phyloP scores from a whole-genome alignment of 2,113 vertebrate genomes.

The Ptilonorhynchus violaceus region DNA sequence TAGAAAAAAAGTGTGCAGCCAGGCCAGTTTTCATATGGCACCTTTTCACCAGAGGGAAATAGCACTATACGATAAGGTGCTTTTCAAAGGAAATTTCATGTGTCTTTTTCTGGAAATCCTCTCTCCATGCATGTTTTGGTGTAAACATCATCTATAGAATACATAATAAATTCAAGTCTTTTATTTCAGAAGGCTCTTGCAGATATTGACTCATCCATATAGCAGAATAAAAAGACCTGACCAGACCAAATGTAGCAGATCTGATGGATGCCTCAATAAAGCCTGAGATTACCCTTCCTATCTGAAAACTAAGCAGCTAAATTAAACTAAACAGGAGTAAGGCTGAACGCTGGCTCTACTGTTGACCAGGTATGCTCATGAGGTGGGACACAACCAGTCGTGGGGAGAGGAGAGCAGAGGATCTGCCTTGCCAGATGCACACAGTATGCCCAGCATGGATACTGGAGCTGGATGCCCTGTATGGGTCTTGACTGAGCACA shows the following conservation, averaged over 20 bases:
- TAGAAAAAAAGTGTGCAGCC: not conserved
- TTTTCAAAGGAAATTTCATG: not conserved
- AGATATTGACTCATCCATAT: fast-evolving
- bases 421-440: not conserved
- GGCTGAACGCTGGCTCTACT: not conserved
- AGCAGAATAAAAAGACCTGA: not conserved
- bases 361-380: not conserved
- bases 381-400: not conserved
- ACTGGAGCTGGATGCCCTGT: not conserved
- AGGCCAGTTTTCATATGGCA: not conserved
- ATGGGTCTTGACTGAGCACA: not conserved
- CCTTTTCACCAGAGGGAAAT: not conserved
- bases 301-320: not conserved
- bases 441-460: not conserved
- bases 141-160: not conserved
- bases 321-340: not conserved
- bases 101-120: not conserved
- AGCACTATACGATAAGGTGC: not conserved
- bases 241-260: not conserved
- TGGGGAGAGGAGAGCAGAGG: not conserved
- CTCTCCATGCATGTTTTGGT: not conserved
- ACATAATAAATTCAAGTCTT: not conserved
- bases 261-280: not conserved
- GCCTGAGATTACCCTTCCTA: not conserved
- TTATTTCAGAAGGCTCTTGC: not conserved